phyloP scores from a whole-genome alignment of 2,888 invertebrate genomes.

The Laspeyria flexula region DNA sequence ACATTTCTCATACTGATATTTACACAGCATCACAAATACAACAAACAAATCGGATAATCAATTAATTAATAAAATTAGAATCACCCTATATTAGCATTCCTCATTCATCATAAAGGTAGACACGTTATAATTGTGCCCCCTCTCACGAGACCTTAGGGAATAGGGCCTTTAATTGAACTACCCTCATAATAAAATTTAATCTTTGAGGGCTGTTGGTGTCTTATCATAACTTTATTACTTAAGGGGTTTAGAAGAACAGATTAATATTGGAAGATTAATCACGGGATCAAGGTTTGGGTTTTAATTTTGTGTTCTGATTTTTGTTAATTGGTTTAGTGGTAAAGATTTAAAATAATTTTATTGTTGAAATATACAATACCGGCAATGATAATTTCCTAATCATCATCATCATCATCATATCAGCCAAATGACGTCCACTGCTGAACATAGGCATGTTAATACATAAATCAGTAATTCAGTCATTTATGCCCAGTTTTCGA shows the following conservation, averaged over 20 bases:
- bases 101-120: slow-evolving; percentile 39
- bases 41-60: slow-evolving; percentile 30
- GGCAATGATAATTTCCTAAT: too few relatives aligned
- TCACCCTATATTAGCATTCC: slow-evolving; percentile 25
- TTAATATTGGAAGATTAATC: slow-evolving; percentile 24
- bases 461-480: too few relatives aligned
- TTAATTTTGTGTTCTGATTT: not conserved
- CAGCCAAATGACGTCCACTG: too few relatives aligned
- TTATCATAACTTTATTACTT: slow-evolving; percentile 45
- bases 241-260: slow-evolving; percentile 25
- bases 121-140: slow-evolving; percentile 38
- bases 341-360: too few relatives aligned
- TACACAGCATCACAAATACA: not conserved
- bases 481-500: too few relatives aligned
- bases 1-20: too few relatives aligned
- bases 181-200: slow-evolving; percentile 53
- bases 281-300: not conserved
- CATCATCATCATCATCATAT: too few relatives aligned
- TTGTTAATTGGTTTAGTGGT: not conserved
- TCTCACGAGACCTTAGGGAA: slow-evolving; percentile 40
- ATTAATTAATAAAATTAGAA: slow-evolving; percentile 48
- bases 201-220: slow-evolving; percentile 27
- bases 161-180: slow-evolving; percentile 41
- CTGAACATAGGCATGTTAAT: too few relatives aligned
- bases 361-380: too few relatives aligned